phyloP scores from a whole-genome alignment of 2,888 invertebrate species.

The Himalopsyche japonica region DNA sequence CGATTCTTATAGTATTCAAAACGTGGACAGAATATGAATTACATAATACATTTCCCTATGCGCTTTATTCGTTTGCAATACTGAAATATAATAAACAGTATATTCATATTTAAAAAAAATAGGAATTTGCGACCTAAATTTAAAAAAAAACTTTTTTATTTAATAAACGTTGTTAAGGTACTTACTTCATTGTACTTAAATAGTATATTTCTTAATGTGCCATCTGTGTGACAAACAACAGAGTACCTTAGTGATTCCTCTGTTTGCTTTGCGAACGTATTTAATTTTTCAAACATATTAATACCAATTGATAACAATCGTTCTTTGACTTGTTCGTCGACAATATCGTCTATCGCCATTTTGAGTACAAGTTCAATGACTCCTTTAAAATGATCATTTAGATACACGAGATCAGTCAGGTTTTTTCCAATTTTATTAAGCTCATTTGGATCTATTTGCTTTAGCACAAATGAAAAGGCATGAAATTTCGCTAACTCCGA shows the following conservation, averaged over 20 bases:
- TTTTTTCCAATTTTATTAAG: constrained; percentile 39
- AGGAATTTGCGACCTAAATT: too few relatives aligned
- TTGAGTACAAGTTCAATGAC: constrained; percentile 20
- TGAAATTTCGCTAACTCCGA: constrained; percentile 45
- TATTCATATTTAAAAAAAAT: too few relatives aligned
- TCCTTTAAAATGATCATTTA: constrained; percentile 19
- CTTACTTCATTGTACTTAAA: constrained; percentile 43
- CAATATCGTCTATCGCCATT: constrained; percentile 6
- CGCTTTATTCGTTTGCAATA: too few relatives aligned
- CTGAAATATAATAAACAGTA: too few relatives aligned
- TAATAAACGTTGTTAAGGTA: not conserved
- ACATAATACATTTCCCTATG: too few relatives aligned
- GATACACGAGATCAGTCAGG: constrained; percentile 21
- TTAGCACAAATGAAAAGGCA: constrained; percentile 44
- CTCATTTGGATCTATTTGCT: constrained; percentile 42
- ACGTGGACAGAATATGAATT: too few relatives aligned
- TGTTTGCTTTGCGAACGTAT: not conserved
- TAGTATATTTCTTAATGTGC: constrained; percentile 43
- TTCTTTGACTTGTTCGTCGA: constrained; percentile 15
- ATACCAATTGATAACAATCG: constrained; percentile 1
- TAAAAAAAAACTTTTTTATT: too few relatives aligned
- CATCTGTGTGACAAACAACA: constrained; percentile 44
- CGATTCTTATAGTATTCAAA: too few relatives aligned
- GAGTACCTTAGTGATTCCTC: constrained; percentile 38
- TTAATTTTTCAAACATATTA: constrained; percentile 9